These are phyloP conservation scores for Tokudaia muenninki DNA, from an alignment of 2,797 vertebrate species.

Conservation along the genomic window DNA sequence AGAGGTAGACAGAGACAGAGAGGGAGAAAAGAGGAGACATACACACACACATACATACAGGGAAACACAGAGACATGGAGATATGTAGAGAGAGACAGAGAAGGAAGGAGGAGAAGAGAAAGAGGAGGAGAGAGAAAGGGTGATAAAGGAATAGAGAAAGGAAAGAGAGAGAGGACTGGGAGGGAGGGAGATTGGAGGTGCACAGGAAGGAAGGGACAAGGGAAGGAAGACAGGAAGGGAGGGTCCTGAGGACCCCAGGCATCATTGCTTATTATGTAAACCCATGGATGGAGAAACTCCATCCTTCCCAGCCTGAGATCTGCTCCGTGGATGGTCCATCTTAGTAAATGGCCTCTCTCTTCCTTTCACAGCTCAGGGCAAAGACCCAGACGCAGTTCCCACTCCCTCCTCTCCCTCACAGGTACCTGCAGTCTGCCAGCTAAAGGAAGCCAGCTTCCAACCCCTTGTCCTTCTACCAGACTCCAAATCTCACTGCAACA, in stretches of 20 bases:
- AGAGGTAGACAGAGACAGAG: too few relatives aligned
- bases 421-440: too few relatives aligned
- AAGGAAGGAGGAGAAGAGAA: background rate
- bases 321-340: background rate
- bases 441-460: background rate
- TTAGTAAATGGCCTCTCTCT: rapidly evolving
- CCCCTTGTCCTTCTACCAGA: background rate
- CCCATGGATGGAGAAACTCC: rapidly evolving
- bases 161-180: background rate
- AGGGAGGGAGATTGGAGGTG: background rate
- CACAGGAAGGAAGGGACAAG: background rate
- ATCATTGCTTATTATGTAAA: too few relatives aligned
- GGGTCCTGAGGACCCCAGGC: background rate
- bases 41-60: too few relatives aligned
- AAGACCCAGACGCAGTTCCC: background rate
- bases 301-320: rapidly evolving
- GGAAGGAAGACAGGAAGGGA: background rate
- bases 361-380: background rate
- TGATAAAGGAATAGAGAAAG: background rate
- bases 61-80: too few relatives aligned
- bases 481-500: too few relatives aligned
- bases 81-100: too few relatives aligned
- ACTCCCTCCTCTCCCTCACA: rapidly evolving
- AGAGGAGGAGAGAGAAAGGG: too few relatives aligned
- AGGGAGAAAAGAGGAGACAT: too few relatives aligned